Evolutionary conservation across 2,888 invertebrate genomes (phyloP).

Genomic region (Xestia ashworthii): DNA sequence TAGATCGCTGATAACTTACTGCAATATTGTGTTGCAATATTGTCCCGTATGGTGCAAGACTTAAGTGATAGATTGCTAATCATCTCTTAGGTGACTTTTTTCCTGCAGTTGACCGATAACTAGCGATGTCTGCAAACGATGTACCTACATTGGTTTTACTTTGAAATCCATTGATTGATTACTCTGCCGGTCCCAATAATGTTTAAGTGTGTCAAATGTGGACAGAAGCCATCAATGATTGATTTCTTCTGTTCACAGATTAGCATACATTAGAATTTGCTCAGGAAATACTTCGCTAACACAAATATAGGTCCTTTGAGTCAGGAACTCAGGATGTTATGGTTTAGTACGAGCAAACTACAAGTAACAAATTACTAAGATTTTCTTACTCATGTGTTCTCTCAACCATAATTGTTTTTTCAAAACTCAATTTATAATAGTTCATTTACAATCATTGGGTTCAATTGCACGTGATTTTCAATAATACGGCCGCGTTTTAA

Average conservation of each 20-base stretch:
- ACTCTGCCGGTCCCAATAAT: conserved; percentile 11
- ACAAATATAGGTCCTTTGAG: conserved; percentile 25
- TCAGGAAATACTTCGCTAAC: conserved; percentile 7
- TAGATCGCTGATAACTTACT: conserved; percentile 1
- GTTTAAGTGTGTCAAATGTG: conserved; percentile 38
- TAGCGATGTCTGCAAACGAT: conserved; percentile 28
- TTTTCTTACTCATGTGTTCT: conserved; percentile 62
- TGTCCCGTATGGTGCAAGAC: conserved; percentile 49
- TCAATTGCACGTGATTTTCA: conserved; percentile 66
- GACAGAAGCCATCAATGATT: conserved; percentile 23
- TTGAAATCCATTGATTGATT: conserved; percentile 57
- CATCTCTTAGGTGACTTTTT: conserved; percentile 53
- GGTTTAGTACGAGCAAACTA: conserved; percentile 30
- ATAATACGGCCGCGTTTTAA: conserved; percentile 67
- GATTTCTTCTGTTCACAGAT: conserved; percentile 26
- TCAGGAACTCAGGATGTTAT: conserved; percentile 65
- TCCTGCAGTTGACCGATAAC: conserved; percentile 55
- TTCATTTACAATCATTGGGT: conserved; percentile 54
- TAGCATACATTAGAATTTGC: conserved; percentile 8
- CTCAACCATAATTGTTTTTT: conserved; percentile 61
- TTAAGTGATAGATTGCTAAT: conserved; percentile 60
- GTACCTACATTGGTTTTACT: conserved; percentile 33
- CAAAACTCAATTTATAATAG: conserved; percentile 56
- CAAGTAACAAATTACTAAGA: conserved; percentile 56
- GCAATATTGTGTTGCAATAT: conserved; percentile 42